Conservation (phyloP, 2,113 vertebrate species). For the Brachypodius melanocephalos region DNA sequence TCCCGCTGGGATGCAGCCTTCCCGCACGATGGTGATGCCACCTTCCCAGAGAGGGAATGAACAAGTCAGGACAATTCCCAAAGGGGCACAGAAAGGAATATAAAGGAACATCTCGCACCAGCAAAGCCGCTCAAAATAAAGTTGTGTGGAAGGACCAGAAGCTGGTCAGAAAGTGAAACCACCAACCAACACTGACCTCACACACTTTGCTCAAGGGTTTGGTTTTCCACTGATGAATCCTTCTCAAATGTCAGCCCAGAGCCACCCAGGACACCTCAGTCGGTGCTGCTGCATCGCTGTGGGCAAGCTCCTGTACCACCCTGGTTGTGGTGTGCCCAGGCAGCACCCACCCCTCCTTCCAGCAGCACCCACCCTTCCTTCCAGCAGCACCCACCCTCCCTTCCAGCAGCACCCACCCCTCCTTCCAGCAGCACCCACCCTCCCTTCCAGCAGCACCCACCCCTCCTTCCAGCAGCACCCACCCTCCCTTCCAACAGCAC, state of each 20-base stretch:
- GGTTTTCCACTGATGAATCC: not conserved
- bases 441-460: no score
- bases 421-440: not conserved
- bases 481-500: not conserved
- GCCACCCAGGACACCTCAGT: not conserved
- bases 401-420: not conserved
- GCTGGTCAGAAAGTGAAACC: not conserved
- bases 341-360: not conserved
- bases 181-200: not conserved
- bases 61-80: not conserved
- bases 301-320: not conserved
- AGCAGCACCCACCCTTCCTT: not conserved
- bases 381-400: not conserved
- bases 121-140: not conserved
- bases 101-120: not conserved
- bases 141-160: not conserved
- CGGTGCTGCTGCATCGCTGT: not conserved
- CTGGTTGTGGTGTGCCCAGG: not conserved
- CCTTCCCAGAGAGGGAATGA: slow-evolving; percentile 52
- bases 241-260: not conserved
- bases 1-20: slow-evolving; percentile 84
- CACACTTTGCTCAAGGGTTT: not conserved
- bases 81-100: not conserved
- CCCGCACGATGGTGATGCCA: slow-evolving; percentile 80
- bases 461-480: not conserved